phyloP scores from a whole-genome alignment of 2,113 vertebrate species.

The Balaeniceps rex region DNA sequence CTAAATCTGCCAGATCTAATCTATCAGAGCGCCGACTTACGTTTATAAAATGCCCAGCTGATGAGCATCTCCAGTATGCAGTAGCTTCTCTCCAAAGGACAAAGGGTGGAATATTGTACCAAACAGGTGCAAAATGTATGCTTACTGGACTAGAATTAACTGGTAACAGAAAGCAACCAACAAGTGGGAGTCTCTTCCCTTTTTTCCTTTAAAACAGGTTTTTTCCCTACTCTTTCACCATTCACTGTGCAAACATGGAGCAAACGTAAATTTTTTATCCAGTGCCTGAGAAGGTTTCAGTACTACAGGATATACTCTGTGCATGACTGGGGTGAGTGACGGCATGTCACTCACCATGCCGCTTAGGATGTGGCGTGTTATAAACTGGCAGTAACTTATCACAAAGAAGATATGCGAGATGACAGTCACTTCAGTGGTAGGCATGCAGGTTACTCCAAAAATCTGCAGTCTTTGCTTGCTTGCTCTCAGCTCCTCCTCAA shows the following conservation, averaged over 20 bases:
- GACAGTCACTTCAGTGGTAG: neutral
- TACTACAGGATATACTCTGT: neutral
- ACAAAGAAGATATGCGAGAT: neutral
- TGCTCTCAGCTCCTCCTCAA: neutral
- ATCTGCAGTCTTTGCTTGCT: neutral
- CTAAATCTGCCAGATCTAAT: neutral
- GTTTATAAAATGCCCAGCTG: neutral
- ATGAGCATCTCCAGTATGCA: neutral
- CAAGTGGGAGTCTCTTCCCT: neutral
- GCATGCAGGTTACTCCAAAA: neutral
- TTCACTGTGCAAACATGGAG: neutral
- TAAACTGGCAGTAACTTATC: neutral
- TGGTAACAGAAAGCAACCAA: neutral
- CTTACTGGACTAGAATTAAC: neutral
- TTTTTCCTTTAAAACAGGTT: neutral
- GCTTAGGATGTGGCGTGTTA: neutral
- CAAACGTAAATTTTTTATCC: neutral
- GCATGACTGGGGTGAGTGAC: neutral
- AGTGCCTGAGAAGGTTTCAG: neutral
- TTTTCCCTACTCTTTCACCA: neutral
- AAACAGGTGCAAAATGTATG: neutral
- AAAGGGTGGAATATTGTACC: neutral
- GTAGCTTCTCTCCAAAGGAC: neutral
- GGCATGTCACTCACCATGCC: neutral
- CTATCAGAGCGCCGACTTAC: neutral